Evolutionary conservation across 2,888 invertebrate species (phyloP).

Genomic region (Diarsia dahlii): DNA sequence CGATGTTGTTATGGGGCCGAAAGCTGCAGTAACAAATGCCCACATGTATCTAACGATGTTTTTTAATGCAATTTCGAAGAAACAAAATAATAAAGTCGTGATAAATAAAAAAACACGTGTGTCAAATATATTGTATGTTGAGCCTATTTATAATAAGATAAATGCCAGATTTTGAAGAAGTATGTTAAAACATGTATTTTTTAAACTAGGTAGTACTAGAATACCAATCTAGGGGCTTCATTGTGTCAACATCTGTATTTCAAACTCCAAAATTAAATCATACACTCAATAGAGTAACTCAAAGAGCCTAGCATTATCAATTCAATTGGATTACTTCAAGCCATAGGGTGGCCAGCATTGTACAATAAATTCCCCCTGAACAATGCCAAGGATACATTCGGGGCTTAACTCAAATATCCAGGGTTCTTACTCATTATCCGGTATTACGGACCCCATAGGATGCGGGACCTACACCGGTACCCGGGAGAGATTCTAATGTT

Average conservation of each 20-base stretch:
- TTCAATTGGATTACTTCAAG: conserved; percentile 35
- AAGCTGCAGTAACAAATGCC: no score
- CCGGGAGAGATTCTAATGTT: conserved; percentile 48
- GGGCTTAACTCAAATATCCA: conserved; percentile 42
- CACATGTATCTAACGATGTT: no score
- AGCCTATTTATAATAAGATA: no score
- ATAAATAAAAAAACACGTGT: no score
- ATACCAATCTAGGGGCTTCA: background rate
- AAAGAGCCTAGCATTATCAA: conserved; percentile 5
- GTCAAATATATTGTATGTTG: no score
- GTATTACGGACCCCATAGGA: conserved; percentile 41
- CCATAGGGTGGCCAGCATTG: conserved; percentile 3
- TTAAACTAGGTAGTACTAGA: background rate
- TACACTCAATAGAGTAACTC: background rate
- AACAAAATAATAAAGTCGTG: no score
- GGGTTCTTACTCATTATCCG: conserved; percentile 49
- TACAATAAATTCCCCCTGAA: conserved; percentile 46
- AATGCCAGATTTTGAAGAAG: no score
- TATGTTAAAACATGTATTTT: no score
- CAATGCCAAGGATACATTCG: conserved; percentile 40
- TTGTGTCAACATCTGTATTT: background rate
- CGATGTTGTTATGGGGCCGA: no score
- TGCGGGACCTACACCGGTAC: conserved; percentile 30
- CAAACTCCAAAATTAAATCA: background rate
- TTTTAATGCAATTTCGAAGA: no score